Base-by-base conservation (phyloP, 2,888 invertebrate genomes). In the Anthoptus insignis region DNA sequence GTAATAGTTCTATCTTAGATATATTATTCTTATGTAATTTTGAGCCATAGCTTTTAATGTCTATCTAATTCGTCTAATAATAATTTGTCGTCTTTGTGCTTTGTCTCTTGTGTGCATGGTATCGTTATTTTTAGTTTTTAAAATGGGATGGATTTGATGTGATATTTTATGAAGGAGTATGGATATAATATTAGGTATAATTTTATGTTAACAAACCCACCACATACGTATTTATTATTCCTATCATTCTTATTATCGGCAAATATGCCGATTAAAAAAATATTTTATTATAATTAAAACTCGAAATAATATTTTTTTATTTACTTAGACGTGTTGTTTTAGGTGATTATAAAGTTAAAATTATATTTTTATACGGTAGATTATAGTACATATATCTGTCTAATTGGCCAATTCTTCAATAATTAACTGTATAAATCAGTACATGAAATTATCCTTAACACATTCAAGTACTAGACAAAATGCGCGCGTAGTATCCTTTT, bases 111-210 rank as follows among this genome's bases (percentile, higher is more conserved):
- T 47, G 16, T 57, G 45, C 21, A 57, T 57, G 45, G 29, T 47
- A 32, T 22, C n/a, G n/a, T 39, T 22, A 14, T 21, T 58, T 32
- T n/a, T 32, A 47, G 11, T 32, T 11, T n/a, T 47, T 11, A 37
- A 24, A 14, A 34, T n/a, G 7, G 47, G 14, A 34, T 29, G 14
- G 21, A 21, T 24, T 47, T 59, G 76, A 79, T 83, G 84, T 84
- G 86, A 83, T 85, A 84, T 82, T 83, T 80, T 79, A 72, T 65
- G 39, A 39, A 16, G 39, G 39, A 39, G n/a, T n/a, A n/a, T n/a
- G n/a, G n/a, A n/a, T n/a, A n/a, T n/a, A n/a, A n/a, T n/a, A n/a
- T n/a, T n/a, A n/a, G n/a, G n/a, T n/a, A n/a, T 32, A 39, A 27
- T 32, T 21, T n/a, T 39, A 53, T 56, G n/a, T 47, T 34, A 56